Evolutionary conservation across 2,888 invertebrate genomes (phyloP), one percentile per base, ranked within the genome.

Genomic region (Tenthredo distinguenda): DNA sequence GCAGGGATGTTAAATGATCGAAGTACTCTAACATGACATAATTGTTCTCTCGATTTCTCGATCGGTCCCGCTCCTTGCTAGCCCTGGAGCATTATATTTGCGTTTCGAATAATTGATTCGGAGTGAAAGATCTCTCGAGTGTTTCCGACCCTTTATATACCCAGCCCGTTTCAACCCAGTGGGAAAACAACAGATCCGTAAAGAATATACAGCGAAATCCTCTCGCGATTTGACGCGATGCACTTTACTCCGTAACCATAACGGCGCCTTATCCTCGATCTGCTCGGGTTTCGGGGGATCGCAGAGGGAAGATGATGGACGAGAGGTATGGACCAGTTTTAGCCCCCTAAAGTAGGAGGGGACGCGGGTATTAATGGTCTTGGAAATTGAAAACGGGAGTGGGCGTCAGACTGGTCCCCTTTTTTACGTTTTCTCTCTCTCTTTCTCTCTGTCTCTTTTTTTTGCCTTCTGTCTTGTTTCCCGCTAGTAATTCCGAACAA

Each of bases 371-470:
- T 92, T 92, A 92, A 92, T 92, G 92, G 91, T 90, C 88, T 90
- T 92, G 91, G 91, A 93, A 92, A 93, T 93, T 93, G 92, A 92
- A 93, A 92, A 92, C 90, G 91, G 86, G 85, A 79, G 85, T 76
- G 72, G 74, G 84, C 55, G 86, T 40, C 31, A 50, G 50, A 37
- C 58, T 40, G 58, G 87, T 84, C 72, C 86, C 86, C 50, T 26
- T 77, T 77, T 26, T 34, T 50, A 50, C 77, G 50, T 55, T 50
- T 77, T 50, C 31, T 55, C 55, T 77, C 18, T 77, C 26, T 76
- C 43, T 26, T 43, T 43, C n/a, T 58, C 21, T 62, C 62, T 26
- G 10, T 62, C 9, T n/a, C 21, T 58, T 58, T 58, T 58, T 62
- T 58, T n/a, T 21, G 26, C 26, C 12, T 26, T 2, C 62, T 37